phyloP scores from a whole-genome alignment of 2,888 invertebrate genomes.

The Gastracanthus pulcherrimus region DNA sequence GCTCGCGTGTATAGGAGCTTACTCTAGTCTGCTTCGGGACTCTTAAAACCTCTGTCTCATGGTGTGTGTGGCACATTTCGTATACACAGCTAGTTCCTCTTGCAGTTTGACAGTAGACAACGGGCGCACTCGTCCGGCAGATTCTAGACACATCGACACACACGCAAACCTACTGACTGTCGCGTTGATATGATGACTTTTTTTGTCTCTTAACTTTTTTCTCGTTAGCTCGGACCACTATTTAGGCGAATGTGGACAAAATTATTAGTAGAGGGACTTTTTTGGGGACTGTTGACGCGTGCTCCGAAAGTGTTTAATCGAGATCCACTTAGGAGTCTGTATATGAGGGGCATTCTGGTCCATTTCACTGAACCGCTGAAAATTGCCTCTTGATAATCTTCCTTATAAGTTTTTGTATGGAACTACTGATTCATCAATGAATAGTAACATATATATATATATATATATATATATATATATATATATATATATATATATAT shows the following conservation, averaged over 20 bases:
- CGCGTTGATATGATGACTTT: no score
- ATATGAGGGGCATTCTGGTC: not conserved
- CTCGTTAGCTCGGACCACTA: not conserved
- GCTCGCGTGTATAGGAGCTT: not conserved
- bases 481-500: not conserved
- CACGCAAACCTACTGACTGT: no score
- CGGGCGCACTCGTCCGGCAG: no score
- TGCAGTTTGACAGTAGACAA: no score
- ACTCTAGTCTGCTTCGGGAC: not conserved
- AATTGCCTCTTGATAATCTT: no score
- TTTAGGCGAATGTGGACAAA: not conserved
- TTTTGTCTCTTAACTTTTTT: no score
- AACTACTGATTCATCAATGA: not conserved
- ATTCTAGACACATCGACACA: not conserved
- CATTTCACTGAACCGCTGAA: not conserved
- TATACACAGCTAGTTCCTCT: no score
- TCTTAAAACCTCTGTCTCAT: not conserved
- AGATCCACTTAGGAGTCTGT: no score
- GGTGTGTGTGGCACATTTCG: no score
- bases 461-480: not conserved
- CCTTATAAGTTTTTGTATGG: not conserved
- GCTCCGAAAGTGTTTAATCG: no score
- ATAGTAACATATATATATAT: not conserved
- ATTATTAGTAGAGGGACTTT: no score
- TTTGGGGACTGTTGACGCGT: conserved; percentile 7